Conservation (phyloP, 2,113 vertebrate species). For the Eretmochelys imbricata region DNA sequence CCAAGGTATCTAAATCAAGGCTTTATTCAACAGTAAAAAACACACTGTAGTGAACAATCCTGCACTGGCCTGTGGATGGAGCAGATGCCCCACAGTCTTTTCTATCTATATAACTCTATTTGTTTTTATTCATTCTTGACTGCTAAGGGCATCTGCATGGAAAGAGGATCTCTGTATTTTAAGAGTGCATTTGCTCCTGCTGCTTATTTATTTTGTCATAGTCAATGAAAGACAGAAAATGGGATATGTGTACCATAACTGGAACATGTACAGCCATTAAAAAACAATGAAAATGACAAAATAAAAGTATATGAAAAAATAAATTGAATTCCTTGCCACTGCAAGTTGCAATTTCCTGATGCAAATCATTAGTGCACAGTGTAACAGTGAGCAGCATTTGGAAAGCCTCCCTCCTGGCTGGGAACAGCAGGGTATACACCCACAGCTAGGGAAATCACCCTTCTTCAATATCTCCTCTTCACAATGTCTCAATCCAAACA, state of each 20-base stretch:
- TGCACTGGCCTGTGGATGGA: slow-evolving; percentile 25
- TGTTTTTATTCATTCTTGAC: slow-evolving; percentile 54
- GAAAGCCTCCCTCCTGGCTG: neutral
- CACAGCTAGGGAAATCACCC: slow-evolving; percentile 3
- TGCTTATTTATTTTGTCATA: slow-evolving; percentile 60
- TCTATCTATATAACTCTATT: slow-evolving; percentile 51
- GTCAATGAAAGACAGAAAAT: slow-evolving; percentile 60
- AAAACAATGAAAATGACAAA: slow-evolving; percentile 19
- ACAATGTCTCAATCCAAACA: neutral
- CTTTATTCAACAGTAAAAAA: slow-evolving; percentile 50
- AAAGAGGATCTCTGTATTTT: slow-evolving; percentile 57
- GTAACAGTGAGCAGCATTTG: neutral
- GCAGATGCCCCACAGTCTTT: slow-evolving; percentile 61
- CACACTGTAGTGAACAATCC: slow-evolving; percentile 35
- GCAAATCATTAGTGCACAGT: neutral
- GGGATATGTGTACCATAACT: slow-evolving; percentile 44
- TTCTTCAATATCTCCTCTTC: neutral
- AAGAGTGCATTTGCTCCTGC: slow-evolving; percentile 60
- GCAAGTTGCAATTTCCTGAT: slow-evolving; percentile 40
- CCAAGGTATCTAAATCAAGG: slow-evolving; percentile 32
- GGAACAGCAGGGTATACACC: neutral
- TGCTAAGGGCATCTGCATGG: slow-evolving; percentile 58
- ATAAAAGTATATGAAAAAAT: slow-evolving; percentile 30
- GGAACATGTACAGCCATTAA: slow-evolving; percentile 31
- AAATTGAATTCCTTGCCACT: slow-evolving; percentile 48